These are phyloP conservation scores for Rhea pennata DNA, from an alignment of 2,113 vertebrate species.

Conservation along the genomic window DNA sequence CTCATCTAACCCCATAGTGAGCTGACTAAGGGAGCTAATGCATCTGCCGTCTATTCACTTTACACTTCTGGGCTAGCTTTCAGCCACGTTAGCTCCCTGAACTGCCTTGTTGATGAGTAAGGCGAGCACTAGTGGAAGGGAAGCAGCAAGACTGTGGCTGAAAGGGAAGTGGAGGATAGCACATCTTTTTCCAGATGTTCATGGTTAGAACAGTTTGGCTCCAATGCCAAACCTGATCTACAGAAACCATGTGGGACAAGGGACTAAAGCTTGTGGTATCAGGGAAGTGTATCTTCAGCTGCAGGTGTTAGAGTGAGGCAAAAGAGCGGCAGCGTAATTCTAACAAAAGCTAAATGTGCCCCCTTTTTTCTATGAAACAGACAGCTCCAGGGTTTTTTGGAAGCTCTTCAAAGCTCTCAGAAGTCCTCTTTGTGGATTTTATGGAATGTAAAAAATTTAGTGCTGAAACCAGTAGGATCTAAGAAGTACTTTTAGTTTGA, in stretches of 20 bases:
- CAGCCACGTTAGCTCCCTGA: neutral
- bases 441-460: neutral
- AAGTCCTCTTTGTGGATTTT: neutral
- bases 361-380: neutral
- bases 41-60: neutral
- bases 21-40: neutral
- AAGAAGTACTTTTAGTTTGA: conserved; percentile 34
- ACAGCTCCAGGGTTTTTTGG: neutral
- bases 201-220: neutral
- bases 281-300: neutral
- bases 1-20: neutral
- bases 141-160: neutral
- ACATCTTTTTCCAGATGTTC: neutral
- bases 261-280: neutral
- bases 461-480: neutral
- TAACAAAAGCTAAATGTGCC: neutral
- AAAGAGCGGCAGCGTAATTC: neutral
- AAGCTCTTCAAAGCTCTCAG: neutral
- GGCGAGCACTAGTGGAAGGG: neutral
- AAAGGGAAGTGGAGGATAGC: neutral
- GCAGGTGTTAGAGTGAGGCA: neutral
- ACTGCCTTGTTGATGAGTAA: neutral
- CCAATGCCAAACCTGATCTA: neutral
- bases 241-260: neutral
- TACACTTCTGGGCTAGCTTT: neutral